Base-by-base conservation (phyloP, 2,888 invertebrate species). In the Lasioglossum zephyrum region DNA sequence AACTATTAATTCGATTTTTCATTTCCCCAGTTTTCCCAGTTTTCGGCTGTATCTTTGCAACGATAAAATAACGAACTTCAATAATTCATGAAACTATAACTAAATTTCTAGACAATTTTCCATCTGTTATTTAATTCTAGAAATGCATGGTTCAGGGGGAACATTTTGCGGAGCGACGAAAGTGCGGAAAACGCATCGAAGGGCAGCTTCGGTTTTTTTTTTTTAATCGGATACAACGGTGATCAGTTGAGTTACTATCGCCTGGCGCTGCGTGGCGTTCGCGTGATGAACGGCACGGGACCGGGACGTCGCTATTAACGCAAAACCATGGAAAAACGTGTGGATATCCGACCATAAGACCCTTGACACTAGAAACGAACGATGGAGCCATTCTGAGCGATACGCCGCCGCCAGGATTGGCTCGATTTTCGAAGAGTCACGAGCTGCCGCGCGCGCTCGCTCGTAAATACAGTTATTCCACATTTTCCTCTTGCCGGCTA, bases 401-500 rank as follows among this genome's bases (percentile, higher is more conserved):
- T 82, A 70, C 57, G 78, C 4, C 81, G 78, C 4, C 79, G 44
- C 75, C 66, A 53, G 73, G 79, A 90, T 90, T 91, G 88, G 83
- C 91, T 88, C 87, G 88, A 90, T 91, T 91, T 91, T 87, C 89
- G 80, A 89, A 85, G 83, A 89, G 87, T 89, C 90, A 90, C 90
- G 90, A 82, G 69, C 86, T 85, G 39, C 81, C 79, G 81, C 73
- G 75, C 77, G 66, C 79, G 82, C 70, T 73, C 75, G 66, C 86
- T 82, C 88, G 87, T 90, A 90, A 90, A 90, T 90, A 90, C 84
- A 80, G 84, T 82, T 82, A 90, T 84, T 83, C 74, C 79, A 73
- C 79, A 78, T 85, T 80, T 87, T 84, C 72, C n/a, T 44, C 73
- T 47, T 26, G 22, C 69, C 18, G 18, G 66, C 73, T 57, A 80